These are phyloP conservation scores for Tyrophagus putrescentiae DNA, from an alignment of 1,140 invertebrate species.

Conservation along the genomic window DNA sequence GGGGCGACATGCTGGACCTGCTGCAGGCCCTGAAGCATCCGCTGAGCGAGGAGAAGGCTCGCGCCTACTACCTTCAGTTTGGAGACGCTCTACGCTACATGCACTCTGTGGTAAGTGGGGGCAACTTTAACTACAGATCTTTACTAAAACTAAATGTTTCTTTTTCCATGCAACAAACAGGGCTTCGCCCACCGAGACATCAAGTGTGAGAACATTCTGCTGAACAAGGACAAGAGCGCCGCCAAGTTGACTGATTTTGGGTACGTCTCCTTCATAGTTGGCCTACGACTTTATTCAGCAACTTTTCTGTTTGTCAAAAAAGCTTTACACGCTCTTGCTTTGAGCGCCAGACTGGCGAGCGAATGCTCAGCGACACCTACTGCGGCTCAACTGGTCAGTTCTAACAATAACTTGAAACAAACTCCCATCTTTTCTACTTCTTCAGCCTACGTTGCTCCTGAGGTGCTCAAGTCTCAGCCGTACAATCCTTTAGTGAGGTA, in stretches of 20 bases:
- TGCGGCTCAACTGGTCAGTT: conserved; percentile 50
- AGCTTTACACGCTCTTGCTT: conserved; percentile 32
- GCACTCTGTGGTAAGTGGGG: no score
- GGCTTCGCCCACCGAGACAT: conserved; percentile 78
- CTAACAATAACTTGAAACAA: no score
- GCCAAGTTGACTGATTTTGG: conserved; percentile 22
- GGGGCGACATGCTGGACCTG: conserved; percentile 12
- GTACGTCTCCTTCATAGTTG: no score
- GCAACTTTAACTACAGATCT: no score
- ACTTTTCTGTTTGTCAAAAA: no score
- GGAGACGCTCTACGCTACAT: conserved; percentile 19
- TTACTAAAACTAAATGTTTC: no score
- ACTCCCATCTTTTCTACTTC: no score
- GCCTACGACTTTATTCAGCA: no score
- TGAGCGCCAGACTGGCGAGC: conserved; percentile 28
- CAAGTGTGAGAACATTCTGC: conserved; percentile 85
- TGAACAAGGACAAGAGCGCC: conserved; percentile 42
- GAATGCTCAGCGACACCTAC: conserved; percentile 43
- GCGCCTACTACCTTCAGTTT: conserved; percentile 17
- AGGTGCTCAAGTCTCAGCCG: conserved; percentile 42
- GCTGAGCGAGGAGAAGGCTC: conserved; percentile 2
- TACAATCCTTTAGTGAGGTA: conserved; percentile 48
- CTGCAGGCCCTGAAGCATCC: neutral
- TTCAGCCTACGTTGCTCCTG: conserved; percentile 51
- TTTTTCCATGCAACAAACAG: no score